Evolutionary conservation across 2,797 vertebrate species (phyloP).

Genomic region (Buceros bicornis): DNA sequence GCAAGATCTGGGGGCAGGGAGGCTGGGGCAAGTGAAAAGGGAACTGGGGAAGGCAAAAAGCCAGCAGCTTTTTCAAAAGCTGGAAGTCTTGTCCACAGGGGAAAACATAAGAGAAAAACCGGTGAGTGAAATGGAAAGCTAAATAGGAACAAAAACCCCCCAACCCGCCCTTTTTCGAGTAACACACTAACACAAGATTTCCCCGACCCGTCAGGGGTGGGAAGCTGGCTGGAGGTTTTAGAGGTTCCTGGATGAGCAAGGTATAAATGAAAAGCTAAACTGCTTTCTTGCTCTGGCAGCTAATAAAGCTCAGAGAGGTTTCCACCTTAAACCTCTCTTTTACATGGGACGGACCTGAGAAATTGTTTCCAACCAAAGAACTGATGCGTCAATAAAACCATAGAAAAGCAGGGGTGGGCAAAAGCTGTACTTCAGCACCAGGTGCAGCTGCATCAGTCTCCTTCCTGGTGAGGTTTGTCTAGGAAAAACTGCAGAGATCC

Average conservation of each 20-base stretch:
- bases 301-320: background rate
- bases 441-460: background rate
- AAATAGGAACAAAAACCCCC: background rate
- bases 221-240: background rate
- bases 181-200: background rate
- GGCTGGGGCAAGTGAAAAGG: background rate
- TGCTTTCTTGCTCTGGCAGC: background rate
- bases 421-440: background rate
- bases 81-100: background rate
- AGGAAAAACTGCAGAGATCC: background rate
- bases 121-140: background rate
- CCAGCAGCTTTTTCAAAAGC: background rate
- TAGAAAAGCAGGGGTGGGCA: background rate
- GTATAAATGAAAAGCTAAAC: background rate
- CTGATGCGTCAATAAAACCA: background rate
- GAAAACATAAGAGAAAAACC: background rate
- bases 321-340: background rate
- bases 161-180: background rate
- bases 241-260: background rate
- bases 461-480: background rate
- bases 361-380: background rate
- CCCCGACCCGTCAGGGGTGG: background rate
- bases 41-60: background rate
- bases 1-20: background rate
- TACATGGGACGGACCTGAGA: background rate